Evolutionary conservation across 2,113 vertebrate species (phyloP).

Genomic region (Bombycilla garrulus): DNA sequence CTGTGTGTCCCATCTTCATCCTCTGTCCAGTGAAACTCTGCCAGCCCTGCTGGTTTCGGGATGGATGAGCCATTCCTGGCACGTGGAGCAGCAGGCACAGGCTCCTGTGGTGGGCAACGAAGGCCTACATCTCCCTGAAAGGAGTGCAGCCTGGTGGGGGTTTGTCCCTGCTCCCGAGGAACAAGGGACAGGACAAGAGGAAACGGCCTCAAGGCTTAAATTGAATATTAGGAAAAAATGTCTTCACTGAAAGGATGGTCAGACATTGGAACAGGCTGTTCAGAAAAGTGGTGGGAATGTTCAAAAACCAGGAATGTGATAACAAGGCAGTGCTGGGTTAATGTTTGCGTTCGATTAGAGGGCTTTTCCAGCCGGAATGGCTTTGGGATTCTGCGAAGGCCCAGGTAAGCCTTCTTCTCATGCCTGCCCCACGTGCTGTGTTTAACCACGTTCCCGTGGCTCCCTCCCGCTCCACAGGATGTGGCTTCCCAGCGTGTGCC

Average conservation of each 20-base stretch:
- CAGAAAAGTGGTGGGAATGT: neutral
- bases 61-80: neutral
- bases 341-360: rapidly evolving
- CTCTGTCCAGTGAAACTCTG: neutral
- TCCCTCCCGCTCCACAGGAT: rapidly evolving
- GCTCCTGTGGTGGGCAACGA: rapidly evolving
- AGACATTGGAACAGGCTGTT: neutral
- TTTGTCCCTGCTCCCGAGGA: neutral
- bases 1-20: neutral
- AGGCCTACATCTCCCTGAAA: neutral
- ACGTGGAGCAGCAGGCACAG: neutral
- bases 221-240: neutral
- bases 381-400: neutral
- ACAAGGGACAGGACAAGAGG: neutral
- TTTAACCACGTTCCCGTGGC: rapidly evolving
- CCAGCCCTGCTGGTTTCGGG: neutral
- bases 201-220: neutral
- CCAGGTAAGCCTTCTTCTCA: rapidly evolving
- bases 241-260: neutral
- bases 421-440: neutral
- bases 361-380: neutral
- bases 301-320: neutral
- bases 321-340: neutral
- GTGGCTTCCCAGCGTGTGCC: neutral
- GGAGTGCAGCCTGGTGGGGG: no score